Evolutionary conservation across 2,888 invertebrate species (phyloP), one percentile per base, ranked within the genome.

Genomic region (Shargacucullia verbasci): DNA sequence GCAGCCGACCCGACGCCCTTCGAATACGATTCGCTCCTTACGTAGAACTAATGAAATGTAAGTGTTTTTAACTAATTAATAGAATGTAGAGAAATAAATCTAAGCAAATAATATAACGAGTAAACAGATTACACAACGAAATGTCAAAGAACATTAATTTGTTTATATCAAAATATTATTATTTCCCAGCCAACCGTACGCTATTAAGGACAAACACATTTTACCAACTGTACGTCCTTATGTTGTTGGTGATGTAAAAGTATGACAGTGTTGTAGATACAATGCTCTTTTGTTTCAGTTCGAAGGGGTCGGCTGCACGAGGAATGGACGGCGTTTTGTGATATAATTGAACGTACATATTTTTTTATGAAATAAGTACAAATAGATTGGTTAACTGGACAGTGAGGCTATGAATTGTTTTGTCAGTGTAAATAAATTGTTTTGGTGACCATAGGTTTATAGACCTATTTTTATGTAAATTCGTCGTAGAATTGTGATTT

Each of bases 1-100:
- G 94, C 94, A 88, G 91, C 93, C 89, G 94, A 92, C 88, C 91
- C 93, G 37, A 94, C 93, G 79, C 95, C 95, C 88, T 95, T 91
- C 90, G 95, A 91, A 90, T 95, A 94, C 84, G 94, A 94, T 83
- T 94, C 94, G 78, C 93, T 94, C 81, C 86, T 94, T 79, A 94
- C 94, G 92, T 94, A 94, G 91, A 90, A 88, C 80, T 86, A 84
- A 63, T 59, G 41, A 57, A 64, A 87, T 83, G 94, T 94, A 76
- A 94, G 94, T 94, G 83, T 76, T 52, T 50, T 45, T 45, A 33
- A 39, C 40, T 58, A 54, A 43, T 54, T 44, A 33, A 20, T 64
- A 27, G 20, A 45, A 61, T 43, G 41, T 46, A 34, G 20, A 41
- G 10, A 33, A n/a, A 15, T 34, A 31, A 14, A 46, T 34, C 13